A percentile compares a stretch with the other conserved stretches of the same genome.
Conservation (phyloP, 2,113 vertebrate species). For the Nanorana parkeri region DNA sequence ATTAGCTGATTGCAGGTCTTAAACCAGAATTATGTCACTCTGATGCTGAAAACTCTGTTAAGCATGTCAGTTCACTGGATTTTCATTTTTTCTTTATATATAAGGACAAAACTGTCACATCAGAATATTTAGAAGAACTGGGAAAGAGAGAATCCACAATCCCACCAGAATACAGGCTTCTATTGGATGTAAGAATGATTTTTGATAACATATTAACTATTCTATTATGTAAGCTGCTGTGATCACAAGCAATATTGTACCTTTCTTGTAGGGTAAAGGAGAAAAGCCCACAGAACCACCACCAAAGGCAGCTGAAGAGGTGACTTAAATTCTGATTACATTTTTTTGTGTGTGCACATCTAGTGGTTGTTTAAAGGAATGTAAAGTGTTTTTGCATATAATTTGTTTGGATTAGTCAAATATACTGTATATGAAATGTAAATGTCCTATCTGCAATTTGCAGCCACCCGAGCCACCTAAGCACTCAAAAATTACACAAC, state of each 20-base stretch:
- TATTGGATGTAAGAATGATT: slow-evolving; percentile 70
- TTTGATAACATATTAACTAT: background rate
- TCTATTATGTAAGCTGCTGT: slow-evolving; percentile 3
- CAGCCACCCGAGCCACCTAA: too few relatives aligned
- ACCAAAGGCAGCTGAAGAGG: slow-evolving; percentile 58
- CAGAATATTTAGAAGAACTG: slow-evolving; percentile 71
- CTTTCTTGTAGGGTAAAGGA: slow-evolving; percentile 71
- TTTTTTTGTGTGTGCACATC: background rate
- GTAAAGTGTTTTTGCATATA: too few relatives aligned
- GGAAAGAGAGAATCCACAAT: slow-evolving; percentile 75
- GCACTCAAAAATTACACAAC: too few relatives aligned
- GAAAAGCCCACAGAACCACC: slow-evolving; percentile 56
- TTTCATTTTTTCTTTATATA: background rate
- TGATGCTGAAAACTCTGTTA: too few relatives aligned
- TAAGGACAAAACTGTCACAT: slow-evolving; percentile 70
- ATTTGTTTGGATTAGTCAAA: too few relatives aligned
- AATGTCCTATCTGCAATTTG: too few relatives aligned
- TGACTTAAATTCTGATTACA: slow-evolving; percentile 38
- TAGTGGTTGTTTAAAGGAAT: too few relatives aligned
- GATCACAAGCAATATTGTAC: slow-evolving; percentile 33
- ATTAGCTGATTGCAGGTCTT: too few relatives aligned
- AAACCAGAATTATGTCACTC: too few relatives aligned
- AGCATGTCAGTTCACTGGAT: too few relatives aligned
- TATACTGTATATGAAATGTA: background rate
- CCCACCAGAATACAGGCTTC: slow-evolving; percentile 74